Evolutionary conservation across 2,113 vertebrate genomes (phyloP), one percentile per base, ranked within the genome.

Genomic region (Malurus cyaneus): DNA sequence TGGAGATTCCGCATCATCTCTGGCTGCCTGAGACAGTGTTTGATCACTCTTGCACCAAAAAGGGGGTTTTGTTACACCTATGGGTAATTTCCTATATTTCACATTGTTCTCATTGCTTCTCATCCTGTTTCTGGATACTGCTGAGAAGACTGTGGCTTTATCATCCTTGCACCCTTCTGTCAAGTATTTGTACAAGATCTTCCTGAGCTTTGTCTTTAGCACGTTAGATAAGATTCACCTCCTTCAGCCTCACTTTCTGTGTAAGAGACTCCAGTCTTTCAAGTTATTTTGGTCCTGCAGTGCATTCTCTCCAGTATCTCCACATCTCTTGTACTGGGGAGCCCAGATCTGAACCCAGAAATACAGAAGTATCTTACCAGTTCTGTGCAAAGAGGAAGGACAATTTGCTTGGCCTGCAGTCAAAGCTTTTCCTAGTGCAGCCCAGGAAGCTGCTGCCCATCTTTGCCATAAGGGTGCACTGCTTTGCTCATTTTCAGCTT

Each of bases 21-120:
- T 36, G 53, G 29, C 5, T 50, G 66, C 24, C 13, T 77, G 9
- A 71, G 28, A 28, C 9, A 19, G 24, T 36, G 25, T 77, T 81
- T 76, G 17, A 32, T 60, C 24, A n/a, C 26, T 3, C 8, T 28
- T n/a, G 14, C 18, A 14, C n/a, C 49, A 31, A n/a, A 61, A 72
- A 41, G 2, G 3, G 6, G 1, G 0, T 2, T 2, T 54, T 57
- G 31, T 78, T 73, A 39, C 3, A 18, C 44, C 39, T 67, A 4
- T 53, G 13, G 31, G 14, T 11, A 78, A 39, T 73, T 86, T 47
- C 31, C 21, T n/a, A 12, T 57, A 12, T 72, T 86, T 57, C 8
- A 34, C 26, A 31, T 64, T 54, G 31, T 50, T 89, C n/a, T 72
- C 8, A 17, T 78, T 73, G 44, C 42, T 59, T 81, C 70, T 78